These are phyloP conservation scores for Drosophila imparisetae DNA, from an alignment of 2,888 invertebrate species.

Conservation along the genomic window DNA sequence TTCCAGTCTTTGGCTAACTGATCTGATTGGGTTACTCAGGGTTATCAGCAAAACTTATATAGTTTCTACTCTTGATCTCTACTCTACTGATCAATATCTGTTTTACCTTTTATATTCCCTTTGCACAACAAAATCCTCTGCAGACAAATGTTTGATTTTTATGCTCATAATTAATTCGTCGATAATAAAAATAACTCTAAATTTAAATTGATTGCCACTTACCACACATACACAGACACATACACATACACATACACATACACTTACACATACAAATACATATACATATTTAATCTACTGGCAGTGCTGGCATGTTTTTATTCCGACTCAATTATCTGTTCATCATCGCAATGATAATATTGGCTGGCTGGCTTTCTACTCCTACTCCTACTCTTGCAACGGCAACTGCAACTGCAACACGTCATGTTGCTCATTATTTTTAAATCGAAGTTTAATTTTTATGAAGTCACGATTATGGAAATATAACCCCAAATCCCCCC, in stretches of 20 bases:
- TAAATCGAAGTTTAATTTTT: slow-evolving; percentile 83
- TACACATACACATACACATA: background rate
- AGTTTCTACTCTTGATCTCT: no score
- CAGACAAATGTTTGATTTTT: background rate
- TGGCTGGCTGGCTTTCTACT: slow-evolving; percentile 5
- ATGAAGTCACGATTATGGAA: slow-evolving; percentile 84
- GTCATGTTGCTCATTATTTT: slow-evolving; percentile 77
- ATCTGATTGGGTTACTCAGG: background rate
- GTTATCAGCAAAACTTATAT: background rate
- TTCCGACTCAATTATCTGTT: slow-evolving; percentile 48
- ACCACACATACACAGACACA: background rate
- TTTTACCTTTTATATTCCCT: background rate
- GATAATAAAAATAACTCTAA: slow-evolving; percentile 21
- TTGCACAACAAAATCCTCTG: background rate
- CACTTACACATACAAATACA: background rate
- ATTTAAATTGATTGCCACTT: slow-evolving; percentile 41
- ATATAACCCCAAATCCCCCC: slow-evolving; percentile 53
- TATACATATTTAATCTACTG: slow-evolving; percentile 32
- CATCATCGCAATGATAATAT: slow-evolving; percentile 54
- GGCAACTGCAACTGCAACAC: slow-evolving; percentile 28
- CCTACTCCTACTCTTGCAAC: background rate
- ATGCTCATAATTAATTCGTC: background rate
- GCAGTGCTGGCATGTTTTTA: slow-evolving; percentile 2
- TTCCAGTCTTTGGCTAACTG: background rate
- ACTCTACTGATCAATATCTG: no score